These are phyloP conservation scores for Creontiades dilutus DNA, from an alignment of 2,888 invertebrate species.

Conservation along the genomic window DNA sequence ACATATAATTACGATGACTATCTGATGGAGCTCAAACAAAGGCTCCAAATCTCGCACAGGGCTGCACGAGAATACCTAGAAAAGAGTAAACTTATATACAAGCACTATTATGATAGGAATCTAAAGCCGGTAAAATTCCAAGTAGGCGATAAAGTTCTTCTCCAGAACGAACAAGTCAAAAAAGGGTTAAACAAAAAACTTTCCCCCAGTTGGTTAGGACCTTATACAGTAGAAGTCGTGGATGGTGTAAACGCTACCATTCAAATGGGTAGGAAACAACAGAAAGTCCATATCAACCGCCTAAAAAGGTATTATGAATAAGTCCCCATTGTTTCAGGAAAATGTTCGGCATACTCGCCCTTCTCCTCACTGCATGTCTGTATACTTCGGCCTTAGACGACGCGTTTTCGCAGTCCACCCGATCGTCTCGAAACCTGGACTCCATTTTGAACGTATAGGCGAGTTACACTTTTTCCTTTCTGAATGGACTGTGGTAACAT, in stretches of 20 bases:
- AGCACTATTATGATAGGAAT: not conserved
- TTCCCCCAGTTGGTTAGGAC: not conserved
- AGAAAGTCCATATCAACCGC: conserved; percentile 15
- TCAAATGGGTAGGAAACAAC: not conserved
- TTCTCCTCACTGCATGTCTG: too few relatives aligned
- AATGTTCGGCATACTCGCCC: not conserved
- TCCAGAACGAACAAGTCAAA: not conserved
- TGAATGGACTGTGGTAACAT: conserved; percentile 44
- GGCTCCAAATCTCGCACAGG: not conserved
- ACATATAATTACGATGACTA: conserved; percentile 25
- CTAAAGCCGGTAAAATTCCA: not conserved
- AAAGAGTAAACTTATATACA: not conserved
- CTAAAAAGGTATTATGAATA: conserved; percentile 3
- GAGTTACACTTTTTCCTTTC: conserved; percentile 17
- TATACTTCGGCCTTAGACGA: not conserved
- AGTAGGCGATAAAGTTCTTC: not conserved
- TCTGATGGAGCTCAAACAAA: not conserved
- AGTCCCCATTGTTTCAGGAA: too few relatives aligned
- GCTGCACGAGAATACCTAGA: not conserved
- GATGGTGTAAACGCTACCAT: conserved; percentile 24
- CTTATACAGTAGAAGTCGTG: not conserved
- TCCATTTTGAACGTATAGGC: conserved; percentile 25
- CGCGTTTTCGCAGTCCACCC: not conserved
- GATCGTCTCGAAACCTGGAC: conserved; percentile 10
- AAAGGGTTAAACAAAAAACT: conserved; percentile 41